Conservation (phyloP, 1,140 invertebrate species). For the Carcinoscorpius rotundicauda region DNA sequence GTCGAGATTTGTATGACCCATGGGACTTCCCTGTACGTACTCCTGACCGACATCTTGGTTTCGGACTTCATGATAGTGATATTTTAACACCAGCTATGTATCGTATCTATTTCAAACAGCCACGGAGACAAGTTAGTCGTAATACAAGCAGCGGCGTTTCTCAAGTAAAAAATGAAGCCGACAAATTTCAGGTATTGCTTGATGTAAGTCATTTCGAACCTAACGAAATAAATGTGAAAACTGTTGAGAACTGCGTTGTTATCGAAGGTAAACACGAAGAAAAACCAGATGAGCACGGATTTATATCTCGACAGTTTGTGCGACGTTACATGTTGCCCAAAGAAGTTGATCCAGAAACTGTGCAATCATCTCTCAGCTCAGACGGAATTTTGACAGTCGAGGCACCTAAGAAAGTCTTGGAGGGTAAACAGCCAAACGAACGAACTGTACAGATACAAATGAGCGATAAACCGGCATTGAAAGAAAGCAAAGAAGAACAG, state of each 20-base stretch:
- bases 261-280: constrained; percentile 31
- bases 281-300: constrained; percentile 44
- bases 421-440: constrained; percentile 19
- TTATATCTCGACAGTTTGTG: constrained; percentile 57
- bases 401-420: constrained; percentile 40
- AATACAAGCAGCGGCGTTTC: constrained; percentile 5
- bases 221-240: constrained; percentile 30
- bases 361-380: constrained; percentile 55
- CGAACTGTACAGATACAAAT: constrained; percentile 16
- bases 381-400: constrained; percentile 59
- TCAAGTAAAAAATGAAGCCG: constrained; percentile 19
- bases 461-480: too few relatives aligned
- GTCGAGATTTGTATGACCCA: constrained; percentile 10
- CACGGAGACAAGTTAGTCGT: constrained; percentile 3
- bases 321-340: constrained; percentile 49
- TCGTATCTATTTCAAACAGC: constrained; percentile 18
- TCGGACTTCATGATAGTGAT: constrained; percentile 20
- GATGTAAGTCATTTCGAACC: constrained; percentile 31
- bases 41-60: constrained; percentile 26
- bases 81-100: constrained; percentile 13
- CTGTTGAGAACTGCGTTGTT: constrained; percentile 29
- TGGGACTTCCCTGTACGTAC: constrained; percentile 17
- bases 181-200: constrained; percentile 29
- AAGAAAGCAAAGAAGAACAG: too few relatives aligned
- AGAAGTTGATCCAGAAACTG: constrained; percentile 45